Base-by-base conservation (phyloP, 2,113 vertebrate species). In the Leucosticte australis region DNA sequence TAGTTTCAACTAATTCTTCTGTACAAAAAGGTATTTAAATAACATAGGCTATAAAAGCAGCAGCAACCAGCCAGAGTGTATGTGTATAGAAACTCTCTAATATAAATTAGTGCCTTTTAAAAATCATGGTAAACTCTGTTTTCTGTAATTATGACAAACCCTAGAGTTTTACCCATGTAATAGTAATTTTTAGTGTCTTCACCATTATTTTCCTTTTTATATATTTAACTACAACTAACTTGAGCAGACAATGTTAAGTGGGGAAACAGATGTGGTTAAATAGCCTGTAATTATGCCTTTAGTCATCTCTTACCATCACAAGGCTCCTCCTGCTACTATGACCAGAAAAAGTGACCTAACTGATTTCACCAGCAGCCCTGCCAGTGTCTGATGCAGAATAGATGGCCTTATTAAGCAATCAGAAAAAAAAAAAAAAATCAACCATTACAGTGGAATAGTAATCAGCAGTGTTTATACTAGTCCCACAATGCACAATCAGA, bases 401-500 rank as follows among this genome's bases (percentile, higher is more conserved):
- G 97, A 97, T 97, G 97, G 98, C 96, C 97, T 97, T 98, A 98
- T 98, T 98, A 98, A 98, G 98, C 97, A 98, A 98, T 98, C 98
- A 98, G 96, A 94, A 98, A 98, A 98, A 98, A 97, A 97, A 96
- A 74, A 90, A 35, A 95, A 98, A 98, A 96, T 97, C 97, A 98
- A 96, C 95, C 96, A 94, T 98, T 97, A 97, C 94, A 95, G 95
- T 97, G 97, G 98, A 97, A 98, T 96, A 95, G 97, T 97, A 98
- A 98, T 98, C 98, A 98, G 94, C 96, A 93, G 95, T 98, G 98
- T 98, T 98, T 98, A 98, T 98, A 97, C 96, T 96, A 96, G 95
- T 97, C 93, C 97, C 95, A 98, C 98, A 98, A 98, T 98, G 98
- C 97, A 98, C 98, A 98, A 98, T 98, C 98, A 98, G 97, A 97